A percentile compares a stretch with the other conserved stretches of the same genome.
Evolutionary conservation across 2,113 vertebrate species (phyloP).

Genomic region (Ailuropoda melanoleuca): DNA sequence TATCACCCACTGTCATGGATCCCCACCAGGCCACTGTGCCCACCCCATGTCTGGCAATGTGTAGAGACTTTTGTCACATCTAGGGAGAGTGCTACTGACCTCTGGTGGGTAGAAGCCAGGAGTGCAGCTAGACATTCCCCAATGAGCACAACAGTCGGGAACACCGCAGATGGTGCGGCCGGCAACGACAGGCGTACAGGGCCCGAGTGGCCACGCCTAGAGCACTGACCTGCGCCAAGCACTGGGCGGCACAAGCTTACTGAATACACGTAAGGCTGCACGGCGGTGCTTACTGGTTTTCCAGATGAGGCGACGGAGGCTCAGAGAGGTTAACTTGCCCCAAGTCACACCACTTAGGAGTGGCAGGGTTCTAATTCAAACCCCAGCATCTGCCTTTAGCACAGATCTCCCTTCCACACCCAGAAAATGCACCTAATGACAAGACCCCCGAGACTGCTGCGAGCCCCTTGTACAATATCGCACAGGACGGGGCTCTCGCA

Average conservation of each 20-base stretch:
- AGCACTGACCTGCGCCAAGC: background rate
- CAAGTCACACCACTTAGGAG: background rate
- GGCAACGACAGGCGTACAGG: accelerated
- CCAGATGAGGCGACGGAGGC: background rate
- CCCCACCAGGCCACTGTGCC: too few relatives aligned
- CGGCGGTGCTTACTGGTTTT: background rate
- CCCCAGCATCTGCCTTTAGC: background rate
- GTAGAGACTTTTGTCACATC: background rate
- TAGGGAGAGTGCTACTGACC: background rate
- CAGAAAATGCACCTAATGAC: accelerated
- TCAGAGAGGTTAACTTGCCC: background rate
- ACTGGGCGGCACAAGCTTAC: accelerated
- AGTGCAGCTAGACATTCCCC: background rate
- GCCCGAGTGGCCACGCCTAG: too few relatives aligned
- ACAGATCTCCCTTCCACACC: background rate
- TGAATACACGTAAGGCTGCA: accelerated
- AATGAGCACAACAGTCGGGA: accelerated
- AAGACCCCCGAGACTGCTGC: accelerated
- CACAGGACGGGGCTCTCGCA: accelerated
- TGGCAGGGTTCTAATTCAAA: background rate
- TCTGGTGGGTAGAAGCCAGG: background rate
- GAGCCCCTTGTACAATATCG: too few relatives aligned
- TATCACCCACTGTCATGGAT: background rate
- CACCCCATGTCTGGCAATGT: accelerated
- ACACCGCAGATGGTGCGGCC: accelerated